Base-by-base conservation (phyloP, 2,797 vertebrate genomes). In the Echiichthys vipera region DNA sequence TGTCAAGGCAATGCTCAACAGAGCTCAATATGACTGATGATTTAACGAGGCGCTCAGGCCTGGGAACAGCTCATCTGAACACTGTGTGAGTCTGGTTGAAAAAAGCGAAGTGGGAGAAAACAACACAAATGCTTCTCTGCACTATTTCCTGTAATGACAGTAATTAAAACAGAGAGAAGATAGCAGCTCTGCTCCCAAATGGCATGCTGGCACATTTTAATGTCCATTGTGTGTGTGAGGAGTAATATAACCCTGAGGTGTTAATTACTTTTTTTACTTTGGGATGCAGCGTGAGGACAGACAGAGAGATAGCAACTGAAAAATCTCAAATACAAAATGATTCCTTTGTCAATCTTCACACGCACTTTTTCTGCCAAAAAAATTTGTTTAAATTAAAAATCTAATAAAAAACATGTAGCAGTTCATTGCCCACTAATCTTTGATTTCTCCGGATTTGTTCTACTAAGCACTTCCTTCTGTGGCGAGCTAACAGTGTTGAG, bases 161-260 rank as follows among this genome's bases (percentile, higher is more conserved):
- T 90, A 86, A 91, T 91, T 92, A 91, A 89, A 92, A 81, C 70
- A 77, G 53, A 74, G 72, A 80, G 77, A 83, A 72, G 81, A 87
- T 58, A 80, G 83, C 65, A 69, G 74, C 57, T 77, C 68, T 37
- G 66, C 71, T 84, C 40, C 64, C 74, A 84, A 83, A 83, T 80
- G 71, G 64, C 75, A 69, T 36, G 34, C 53, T 77, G 43, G 47
- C 49, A 67, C 61, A 64, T 63, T 74, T 77, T 20, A 61, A 65
- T 67, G 63, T 59, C 62, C 27, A 25, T 4, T 51, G 40, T 64
- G 40, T 20, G 15, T 24, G 13, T 27, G 51, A n/a, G 49, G 57
- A 61, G 25, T 65, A 84, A 68, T 77, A 47, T 77, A 47, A 24
- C 63, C 51, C 37, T 20, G 51, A 40, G 63, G 72, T 78, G 64